These are phyloP conservation scores for Carposina sasakii DNA, from an alignment of 1,140 invertebrate genomes.

Conservation along the genomic window DNA sequence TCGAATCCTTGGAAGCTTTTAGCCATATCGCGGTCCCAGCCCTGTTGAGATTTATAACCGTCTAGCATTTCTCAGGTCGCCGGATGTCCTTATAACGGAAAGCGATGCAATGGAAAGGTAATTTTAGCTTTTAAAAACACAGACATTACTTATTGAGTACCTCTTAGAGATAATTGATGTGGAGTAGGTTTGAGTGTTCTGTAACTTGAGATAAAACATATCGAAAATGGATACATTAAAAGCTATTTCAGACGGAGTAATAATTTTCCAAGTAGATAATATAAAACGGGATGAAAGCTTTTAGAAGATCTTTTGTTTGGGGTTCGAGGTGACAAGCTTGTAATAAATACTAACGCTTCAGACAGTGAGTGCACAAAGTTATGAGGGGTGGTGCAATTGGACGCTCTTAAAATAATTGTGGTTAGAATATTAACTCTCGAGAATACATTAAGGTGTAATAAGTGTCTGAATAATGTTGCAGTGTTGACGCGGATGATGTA, in stretches of 20 bases:
- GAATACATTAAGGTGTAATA: constrained; percentile 54
- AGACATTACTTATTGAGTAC: constrained; percentile 27
- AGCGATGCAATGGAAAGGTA: constrained; percentile 40
- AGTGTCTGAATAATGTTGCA: constrained; percentile 44
- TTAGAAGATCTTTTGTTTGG: no score
- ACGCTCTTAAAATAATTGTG: constrained; percentile 30
- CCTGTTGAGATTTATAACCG: constrained; percentile 53
- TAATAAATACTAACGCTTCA: no score
- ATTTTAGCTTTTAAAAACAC: constrained; percentile 39
- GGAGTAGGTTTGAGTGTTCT: constrained; percentile 23
- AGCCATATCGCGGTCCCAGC: constrained; percentile 50
- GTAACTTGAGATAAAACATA: constrained; percentile 20
- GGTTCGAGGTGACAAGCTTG: no score
- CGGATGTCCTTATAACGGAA: constrained; percentile 55
- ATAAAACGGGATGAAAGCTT: constrained; percentile 34
- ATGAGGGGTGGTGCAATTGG: constrained; percentile 18
- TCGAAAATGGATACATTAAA: constrained; percentile 22
- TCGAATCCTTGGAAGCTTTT: constrained; percentile 58
- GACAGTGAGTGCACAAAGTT: no score
- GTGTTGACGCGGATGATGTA: constrained; percentile 53
- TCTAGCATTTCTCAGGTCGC: constrained; percentile 54
- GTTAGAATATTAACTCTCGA: constrained; percentile 41
- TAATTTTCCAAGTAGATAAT: no score
- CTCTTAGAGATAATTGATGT: constrained; percentile 37
- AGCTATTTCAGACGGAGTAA: constrained; percentile 19